Conservation (phyloP, 2,113 vertebrate genomes). For the Stictonetta naevosa region DNA sequence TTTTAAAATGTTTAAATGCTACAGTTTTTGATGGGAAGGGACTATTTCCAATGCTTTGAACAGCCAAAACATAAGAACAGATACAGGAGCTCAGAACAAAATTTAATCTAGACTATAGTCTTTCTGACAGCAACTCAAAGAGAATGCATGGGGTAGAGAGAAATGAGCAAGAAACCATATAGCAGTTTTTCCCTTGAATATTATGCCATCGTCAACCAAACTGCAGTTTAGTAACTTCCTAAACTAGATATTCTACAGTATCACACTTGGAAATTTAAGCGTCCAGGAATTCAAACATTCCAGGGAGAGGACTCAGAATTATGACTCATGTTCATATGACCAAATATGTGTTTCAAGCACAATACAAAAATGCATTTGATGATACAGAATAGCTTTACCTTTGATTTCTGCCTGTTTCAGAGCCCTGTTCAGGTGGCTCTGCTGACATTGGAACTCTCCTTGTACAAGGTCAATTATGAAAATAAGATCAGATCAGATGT, state of each 20-base stretch:
- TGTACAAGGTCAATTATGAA: neutral
- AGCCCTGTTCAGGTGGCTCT: neutral
- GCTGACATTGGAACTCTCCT: neutral
- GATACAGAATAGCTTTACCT: neutral
- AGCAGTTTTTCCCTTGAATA: neutral
- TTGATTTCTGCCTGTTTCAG: neutral
- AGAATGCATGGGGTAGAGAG: neutral
- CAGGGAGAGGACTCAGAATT: neutral
- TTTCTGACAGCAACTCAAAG: neutral
- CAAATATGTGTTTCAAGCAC: constrained; percentile 1
- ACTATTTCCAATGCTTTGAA: neutral
- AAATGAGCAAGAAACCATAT: neutral
- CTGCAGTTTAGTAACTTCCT: neutral
- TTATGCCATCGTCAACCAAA: neutral
- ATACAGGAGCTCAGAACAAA: neutral
- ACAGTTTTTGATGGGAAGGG: neutral
- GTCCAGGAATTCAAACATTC: neutral
- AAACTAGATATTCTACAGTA: neutral
- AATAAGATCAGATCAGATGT: neutral
- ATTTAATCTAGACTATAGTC: neutral
- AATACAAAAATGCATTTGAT: neutral
- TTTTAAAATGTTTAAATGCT: neutral
- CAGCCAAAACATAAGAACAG: neutral
- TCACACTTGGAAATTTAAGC: neutral
- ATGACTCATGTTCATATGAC: constrained; percentile 36